Conservation (phyloP, 2,113 vertebrate genomes). For the Lampris megalopsis region DNA sequence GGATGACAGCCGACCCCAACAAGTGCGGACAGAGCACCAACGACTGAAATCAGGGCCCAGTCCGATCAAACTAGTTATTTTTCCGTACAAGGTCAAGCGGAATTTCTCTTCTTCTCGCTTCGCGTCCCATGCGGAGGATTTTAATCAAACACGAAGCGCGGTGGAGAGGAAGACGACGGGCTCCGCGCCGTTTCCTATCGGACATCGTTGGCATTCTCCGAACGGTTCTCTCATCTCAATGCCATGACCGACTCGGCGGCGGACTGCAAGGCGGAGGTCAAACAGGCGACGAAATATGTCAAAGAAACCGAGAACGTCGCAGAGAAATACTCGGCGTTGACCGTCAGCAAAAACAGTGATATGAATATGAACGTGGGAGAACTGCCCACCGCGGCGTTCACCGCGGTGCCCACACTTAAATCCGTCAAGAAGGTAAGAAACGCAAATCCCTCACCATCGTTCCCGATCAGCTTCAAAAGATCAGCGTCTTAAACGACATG, state of each 20-base stretch:
- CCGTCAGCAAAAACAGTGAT: constrained; percentile 83
- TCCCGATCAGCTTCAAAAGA: background rate
- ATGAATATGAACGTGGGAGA: constrained; percentile 83
- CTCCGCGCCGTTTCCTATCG: constrained; percentile 12
- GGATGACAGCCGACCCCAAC: constrained; percentile 65
- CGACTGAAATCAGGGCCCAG: background rate
- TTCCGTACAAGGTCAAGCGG: background rate
- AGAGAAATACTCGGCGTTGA: constrained; percentile 85
- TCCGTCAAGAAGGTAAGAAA: constrained; percentile 85
- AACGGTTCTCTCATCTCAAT: constrained; percentile 36
- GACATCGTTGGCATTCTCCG: constrained; percentile 1
- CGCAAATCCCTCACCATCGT: constrained; percentile 39
- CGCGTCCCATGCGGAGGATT: background rate
- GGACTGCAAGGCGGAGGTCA: constrained; percentile 78
- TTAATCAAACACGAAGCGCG: constrained; percentile 29
- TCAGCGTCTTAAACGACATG: too few relatives aligned
- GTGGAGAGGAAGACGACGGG: constrained; percentile 13
- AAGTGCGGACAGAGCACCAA: constrained; percentile 34
- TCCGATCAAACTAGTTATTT: background rate
- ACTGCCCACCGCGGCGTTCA: constrained; percentile 82
- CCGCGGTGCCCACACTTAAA: constrained; percentile 82
- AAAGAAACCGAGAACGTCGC: constrained; percentile 87
- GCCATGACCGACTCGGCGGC: constrained; percentile 76
- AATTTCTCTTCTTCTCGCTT: background rate
- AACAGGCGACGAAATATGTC: constrained; percentile 86